Percentiles rank a stretch among this genome's conserved stretches.
Conservation (phyloP, 1,140 invertebrate genomes). For the Zaprionus inermis region DNA sequence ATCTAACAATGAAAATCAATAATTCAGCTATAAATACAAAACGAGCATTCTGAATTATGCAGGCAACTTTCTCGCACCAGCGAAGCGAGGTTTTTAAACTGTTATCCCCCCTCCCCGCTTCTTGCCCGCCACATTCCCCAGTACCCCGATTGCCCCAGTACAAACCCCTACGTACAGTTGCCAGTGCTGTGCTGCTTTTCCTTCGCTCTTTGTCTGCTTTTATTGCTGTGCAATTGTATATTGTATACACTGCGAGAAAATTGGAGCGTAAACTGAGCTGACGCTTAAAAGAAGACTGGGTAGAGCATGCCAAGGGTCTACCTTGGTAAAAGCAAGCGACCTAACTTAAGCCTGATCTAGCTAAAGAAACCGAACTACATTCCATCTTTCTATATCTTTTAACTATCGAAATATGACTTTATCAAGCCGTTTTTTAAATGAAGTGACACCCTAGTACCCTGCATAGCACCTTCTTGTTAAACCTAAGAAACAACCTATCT, state of each 20-base stretch:
- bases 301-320: too few relatives aligned
- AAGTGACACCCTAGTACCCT: too few relatives aligned
- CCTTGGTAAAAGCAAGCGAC: neutral
- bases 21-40: constrained; percentile 71
- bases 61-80: constrained; percentile 26
- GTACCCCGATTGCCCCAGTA: neutral
- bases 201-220: neutral
- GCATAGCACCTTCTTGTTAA: too few relatives aligned
- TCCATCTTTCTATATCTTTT: neutral
- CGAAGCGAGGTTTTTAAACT: constrained; percentile 7
- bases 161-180: too few relatives aligned
- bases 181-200: neutral
- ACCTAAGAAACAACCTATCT: too few relatives aligned
- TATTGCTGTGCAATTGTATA: constrained; percentile 5
- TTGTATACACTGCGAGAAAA: neutral
- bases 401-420: neutral
- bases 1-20: constrained; percentile 71
- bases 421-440: too few relatives aligned
- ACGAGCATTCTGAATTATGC: constrained; percentile 59
- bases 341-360: too few relatives aligned
- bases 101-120: neutral
- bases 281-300: neutral
- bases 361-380: neutral
- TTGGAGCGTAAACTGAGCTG: neutral
- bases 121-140: neutral